phyloP scores from a whole-genome alignment of 1,140 invertebrate species.

The Sitobion miscanthi region DNA sequence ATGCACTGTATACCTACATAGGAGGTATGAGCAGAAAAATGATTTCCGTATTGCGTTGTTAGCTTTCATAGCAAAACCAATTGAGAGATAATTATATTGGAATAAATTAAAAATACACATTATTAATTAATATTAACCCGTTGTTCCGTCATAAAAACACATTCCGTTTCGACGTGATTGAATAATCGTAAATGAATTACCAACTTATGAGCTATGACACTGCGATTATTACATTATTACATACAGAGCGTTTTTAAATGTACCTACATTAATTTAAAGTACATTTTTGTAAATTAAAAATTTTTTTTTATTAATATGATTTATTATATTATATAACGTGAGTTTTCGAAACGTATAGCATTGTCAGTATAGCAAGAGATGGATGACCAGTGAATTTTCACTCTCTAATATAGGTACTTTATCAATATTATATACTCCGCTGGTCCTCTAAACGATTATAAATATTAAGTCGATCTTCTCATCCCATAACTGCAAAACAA shows the following conservation, averaged over 20 bases:
- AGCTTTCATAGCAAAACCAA: not conserved
- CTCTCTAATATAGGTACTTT: too few species aligned
- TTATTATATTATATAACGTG: too few species aligned
- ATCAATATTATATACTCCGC: too few species aligned
- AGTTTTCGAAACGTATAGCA: too few species aligned
- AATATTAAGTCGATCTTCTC: too few species aligned
- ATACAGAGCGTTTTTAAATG: not conserved
- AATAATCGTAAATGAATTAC: not conserved
- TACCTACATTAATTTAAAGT: not conserved
- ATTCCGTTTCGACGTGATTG: conserved; percentile 7
- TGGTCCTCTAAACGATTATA: too few species aligned
- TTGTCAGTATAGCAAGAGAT: too few species aligned
- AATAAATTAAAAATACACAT: conserved; percentile 7
- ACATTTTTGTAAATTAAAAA: too few species aligned
- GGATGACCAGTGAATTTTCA: too few species aligned
- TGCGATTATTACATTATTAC: not conserved
- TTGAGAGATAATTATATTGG: not conserved
- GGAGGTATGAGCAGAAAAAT: not conserved
- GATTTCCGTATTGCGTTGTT: not conserved
- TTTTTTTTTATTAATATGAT: not conserved
- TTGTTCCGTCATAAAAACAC: not conserved
- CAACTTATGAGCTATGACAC: not conserved
- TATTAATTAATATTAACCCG: conserved; percentile 10
- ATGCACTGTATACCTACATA: not conserved
- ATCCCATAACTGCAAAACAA: too few species aligned